Percentiles rank a stretch among this genome's conserved stretches.
Evolutionary conservation across 1,140 invertebrate species (phyloP).

Genomic region (Chironomus striatipennis): DNA sequence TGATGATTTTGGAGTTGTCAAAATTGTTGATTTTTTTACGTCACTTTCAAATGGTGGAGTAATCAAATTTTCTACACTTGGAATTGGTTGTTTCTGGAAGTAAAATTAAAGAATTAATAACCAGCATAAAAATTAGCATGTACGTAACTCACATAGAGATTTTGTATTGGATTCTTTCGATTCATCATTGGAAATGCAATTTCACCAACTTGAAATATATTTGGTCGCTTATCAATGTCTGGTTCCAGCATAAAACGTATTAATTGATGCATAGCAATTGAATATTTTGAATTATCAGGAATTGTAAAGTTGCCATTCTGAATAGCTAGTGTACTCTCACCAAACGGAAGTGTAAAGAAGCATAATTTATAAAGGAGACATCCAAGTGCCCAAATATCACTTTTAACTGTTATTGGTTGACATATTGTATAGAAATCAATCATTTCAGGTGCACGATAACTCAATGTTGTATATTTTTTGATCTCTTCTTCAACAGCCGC

Average conservation of each 20-base stretch:
- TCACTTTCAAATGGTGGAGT: slow-evolving; percentile 56
- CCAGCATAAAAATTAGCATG: slow-evolving; percentile 24
- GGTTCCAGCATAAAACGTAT: slow-evolving; percentile 79
- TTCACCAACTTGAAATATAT: slow-evolving; percentile 81
- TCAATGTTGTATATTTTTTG: slow-evolving; percentile 87
- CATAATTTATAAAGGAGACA: slow-evolving; percentile 88
- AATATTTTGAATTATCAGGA: slow-evolving; percentile 74
- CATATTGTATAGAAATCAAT: slow-evolving; percentile 79
- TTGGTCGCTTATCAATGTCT: slow-evolving; percentile 71
- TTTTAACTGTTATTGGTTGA: slow-evolving; percentile 81
- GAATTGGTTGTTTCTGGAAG: slow-evolving; percentile 53
- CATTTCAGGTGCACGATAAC: slow-evolving; percentile 93
- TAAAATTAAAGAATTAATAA: slow-evolving; percentile 22
- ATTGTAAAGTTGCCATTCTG: slow-evolving; percentile 84
- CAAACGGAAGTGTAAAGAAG: slow-evolving; percentile 88
- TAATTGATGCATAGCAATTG: slow-evolving; percentile 48
- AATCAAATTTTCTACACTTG: slow-evolving; percentile 55
- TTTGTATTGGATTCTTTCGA: slow-evolving; percentile 71
- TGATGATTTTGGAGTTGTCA: slow-evolving; percentile 43
- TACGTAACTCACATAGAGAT: slow-evolving; percentile 62
- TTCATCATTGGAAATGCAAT: slow-evolving; percentile 66
- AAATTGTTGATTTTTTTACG: slow-evolving; percentile 48
- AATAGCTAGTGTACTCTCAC: slow-evolving; percentile 87
- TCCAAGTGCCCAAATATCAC: slow-evolving; percentile 89
- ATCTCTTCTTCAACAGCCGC: slow-evolving; percentile 82